Percentiles rank a stretch among this genome's conserved stretches.
Evolutionary conservation across 2,888 invertebrate genomes (phyloP).

Genomic region (Pherbina coryleti): DNA sequence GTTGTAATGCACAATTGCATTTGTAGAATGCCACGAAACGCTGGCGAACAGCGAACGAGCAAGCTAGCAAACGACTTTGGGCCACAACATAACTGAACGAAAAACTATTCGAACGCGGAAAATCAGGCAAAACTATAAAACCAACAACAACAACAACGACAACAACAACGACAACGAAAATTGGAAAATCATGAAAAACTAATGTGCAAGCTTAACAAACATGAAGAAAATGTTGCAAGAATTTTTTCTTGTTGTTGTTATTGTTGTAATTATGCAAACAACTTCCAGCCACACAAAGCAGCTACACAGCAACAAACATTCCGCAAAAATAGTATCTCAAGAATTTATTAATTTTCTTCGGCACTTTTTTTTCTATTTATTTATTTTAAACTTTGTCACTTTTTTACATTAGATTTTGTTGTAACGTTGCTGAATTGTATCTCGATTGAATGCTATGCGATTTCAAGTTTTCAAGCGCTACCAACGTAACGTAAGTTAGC

Average conservation of each 20-base stretch:
- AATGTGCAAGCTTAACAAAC: neutral
- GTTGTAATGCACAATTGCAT: constrained; percentile 21
- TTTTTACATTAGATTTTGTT: neutral
- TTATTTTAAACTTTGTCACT: neutral
- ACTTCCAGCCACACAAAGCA: no score
- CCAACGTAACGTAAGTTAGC: constrained; percentile 34
- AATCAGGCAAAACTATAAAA: neutral
- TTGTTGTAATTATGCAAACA: neutral
- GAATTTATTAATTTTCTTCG: neutral
- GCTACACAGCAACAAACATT: no score
- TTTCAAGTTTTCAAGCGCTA: constrained; percentile 22
- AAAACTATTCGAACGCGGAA: constrained; percentile 19
- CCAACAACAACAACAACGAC: constrained; percentile 1
- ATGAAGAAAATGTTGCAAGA: constrained; percentile 11
- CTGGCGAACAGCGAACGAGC: neutral
- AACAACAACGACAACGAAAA: neutral
- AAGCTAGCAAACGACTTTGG: neutral
- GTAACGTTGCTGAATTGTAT: neutral
- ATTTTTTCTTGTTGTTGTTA: neutral
- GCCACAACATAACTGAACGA: neutral
- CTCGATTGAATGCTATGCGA: neutral
- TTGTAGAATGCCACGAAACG: constrained; percentile 28
- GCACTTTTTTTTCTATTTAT: neutral
- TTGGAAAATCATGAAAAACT: constrained; percentile 6
- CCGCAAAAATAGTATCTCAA: neutral